A percentile compares a stretch with the other conserved stretches of the same genome.
These are phyloP conservation scores for Acanthiza pusilla DNA, from an alignment of 2,797 vertebrate genomes.

Conservation along the genomic window DNA sequence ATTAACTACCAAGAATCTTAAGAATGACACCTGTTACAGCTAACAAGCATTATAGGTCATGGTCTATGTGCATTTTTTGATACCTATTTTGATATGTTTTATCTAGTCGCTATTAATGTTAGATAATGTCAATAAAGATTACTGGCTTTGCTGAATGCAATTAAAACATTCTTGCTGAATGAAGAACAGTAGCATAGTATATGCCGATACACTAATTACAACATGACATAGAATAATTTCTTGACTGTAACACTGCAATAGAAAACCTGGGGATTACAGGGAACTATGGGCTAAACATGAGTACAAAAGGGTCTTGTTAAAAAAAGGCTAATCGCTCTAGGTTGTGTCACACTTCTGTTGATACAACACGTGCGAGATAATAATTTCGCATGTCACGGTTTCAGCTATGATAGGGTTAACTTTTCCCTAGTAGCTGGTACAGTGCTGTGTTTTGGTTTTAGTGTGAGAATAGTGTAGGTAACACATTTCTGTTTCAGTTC, in stretches of 20 bases:
- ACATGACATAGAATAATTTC: not conserved
- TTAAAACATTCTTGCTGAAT: not conserved
- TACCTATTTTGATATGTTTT: not conserved
- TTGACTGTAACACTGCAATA: not conserved
- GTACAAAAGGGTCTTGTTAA: not conserved
- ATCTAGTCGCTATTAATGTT: not conserved
- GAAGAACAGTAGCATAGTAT: not conserved
- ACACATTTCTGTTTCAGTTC: not conserved
- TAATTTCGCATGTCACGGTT: not conserved
- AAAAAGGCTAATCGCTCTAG: not conserved
- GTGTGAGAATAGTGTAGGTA: not conserved
- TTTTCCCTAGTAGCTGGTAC: not conserved
- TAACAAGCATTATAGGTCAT: not conserved
- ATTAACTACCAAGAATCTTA: not conserved
- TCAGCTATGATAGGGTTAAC: not conserved
- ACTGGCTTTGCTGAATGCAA: not conserved
- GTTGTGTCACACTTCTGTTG: not conserved
- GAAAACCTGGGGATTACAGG: not conserved
- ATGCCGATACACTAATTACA: not conserved
- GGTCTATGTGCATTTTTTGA: not conserved
- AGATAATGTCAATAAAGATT: not conserved
- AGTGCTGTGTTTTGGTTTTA: not conserved
- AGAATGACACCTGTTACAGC: not conserved
- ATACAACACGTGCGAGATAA: not conserved
- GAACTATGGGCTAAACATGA: not conserved